Evolutionary conservation across 2,797 vertebrate species (phyloP).

Genomic region (Sebastes diaconus): DNA sequence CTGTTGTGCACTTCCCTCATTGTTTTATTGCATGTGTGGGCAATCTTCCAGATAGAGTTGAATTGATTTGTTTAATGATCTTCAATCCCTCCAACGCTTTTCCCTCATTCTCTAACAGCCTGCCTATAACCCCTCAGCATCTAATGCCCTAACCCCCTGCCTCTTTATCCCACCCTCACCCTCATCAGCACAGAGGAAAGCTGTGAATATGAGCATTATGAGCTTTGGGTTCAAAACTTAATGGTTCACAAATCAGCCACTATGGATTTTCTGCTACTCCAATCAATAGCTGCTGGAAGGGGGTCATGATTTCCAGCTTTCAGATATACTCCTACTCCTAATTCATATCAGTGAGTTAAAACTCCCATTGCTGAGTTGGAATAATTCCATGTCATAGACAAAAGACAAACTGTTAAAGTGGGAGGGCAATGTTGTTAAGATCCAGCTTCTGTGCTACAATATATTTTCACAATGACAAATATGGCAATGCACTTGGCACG

Average conservation of each 20-base stretch:
- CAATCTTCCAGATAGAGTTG: conserved; percentile 76
- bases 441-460: not conserved
- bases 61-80: conserved; percentile 80
- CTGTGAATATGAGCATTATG: conserved; percentile 88
- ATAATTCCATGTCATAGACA: conserved; percentile 35
- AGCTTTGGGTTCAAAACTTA: conserved; percentile 89
- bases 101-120: conserved; percentile 60
- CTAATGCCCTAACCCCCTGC: conserved; percentile 71
- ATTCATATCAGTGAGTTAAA: conserved; percentile 84
- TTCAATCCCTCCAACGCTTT: conserved; percentile 66
- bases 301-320: conserved; percentile 85
- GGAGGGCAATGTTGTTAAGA: not conserved
- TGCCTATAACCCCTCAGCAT: conserved; percentile 63
- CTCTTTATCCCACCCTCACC: conserved; percentile 70
- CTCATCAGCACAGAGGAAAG: conserved; percentile 82
- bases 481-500: not conserved
- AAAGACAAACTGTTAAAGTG: conserved; percentile 16
- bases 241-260: conserved; percentile 90
- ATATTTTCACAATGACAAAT: conserved; percentile 1
- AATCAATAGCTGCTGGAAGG: conserved; percentile 86
- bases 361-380: conserved; percentile 52
- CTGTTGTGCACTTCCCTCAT: conserved; percentile 58
- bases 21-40: conserved; percentile 77
- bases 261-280: conserved; percentile 88
- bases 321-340: conserved; percentile 84